Evolutionary conservation across 2,797 vertebrate species (phyloP).

Genomic region (Bradypus variegatus): DNA sequence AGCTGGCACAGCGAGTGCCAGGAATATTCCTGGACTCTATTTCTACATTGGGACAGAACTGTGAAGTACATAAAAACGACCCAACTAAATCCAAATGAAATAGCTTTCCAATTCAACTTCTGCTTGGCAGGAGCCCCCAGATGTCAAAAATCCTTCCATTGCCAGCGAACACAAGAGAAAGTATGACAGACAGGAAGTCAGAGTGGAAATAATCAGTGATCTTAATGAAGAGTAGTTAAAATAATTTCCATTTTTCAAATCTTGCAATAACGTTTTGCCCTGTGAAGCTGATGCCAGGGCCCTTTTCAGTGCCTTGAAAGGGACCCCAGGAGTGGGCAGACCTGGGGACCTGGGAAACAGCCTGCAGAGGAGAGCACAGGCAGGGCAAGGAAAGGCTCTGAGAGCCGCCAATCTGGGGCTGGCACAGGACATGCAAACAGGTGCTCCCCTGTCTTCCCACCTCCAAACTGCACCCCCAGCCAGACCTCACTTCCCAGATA

Average conservation of each 20-base stretch:
- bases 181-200: neutral
- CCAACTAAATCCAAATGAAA: neutral
- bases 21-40: neutral
- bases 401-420: neutral
- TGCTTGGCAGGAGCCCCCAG: neutral
- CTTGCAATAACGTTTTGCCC: fast-evolving
- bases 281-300: fast-evolving
- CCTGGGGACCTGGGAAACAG: too few relatives aligned
- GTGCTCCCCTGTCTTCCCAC: neutral
- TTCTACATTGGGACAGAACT: neutral
- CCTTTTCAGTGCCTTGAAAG: neutral
- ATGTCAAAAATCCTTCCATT: neutral
- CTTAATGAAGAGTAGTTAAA: neutral
- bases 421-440: neutral
- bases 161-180: neutral
- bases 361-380: neutral
- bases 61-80: neutral
- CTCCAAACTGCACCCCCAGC: neutral
- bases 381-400: neutral
- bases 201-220: neutral
- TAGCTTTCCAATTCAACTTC: neutral
- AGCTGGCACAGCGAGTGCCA: neutral
- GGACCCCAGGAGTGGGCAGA: neutral
- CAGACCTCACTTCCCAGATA: too few relatives aligned
- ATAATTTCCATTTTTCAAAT: neutral